Evolutionary conservation across 2,797 vertebrate genomes (phyloP).

Genomic region (Esox masquinongy): DNA sequence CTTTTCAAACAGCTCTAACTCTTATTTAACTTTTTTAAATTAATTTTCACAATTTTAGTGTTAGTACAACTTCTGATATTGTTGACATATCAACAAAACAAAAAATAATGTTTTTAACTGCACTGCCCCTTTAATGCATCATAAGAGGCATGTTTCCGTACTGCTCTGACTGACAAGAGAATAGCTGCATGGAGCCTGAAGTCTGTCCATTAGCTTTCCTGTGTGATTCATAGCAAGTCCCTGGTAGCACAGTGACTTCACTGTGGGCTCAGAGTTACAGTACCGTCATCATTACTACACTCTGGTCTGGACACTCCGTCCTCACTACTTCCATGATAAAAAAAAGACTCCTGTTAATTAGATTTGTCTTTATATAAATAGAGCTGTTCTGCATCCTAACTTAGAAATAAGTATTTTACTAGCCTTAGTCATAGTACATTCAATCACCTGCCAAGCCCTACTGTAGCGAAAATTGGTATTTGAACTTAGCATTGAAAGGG

Average conservation of each 20-base stretch:
- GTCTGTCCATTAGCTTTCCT: conserved; percentile 42
- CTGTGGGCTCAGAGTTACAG: conserved; percentile 49
- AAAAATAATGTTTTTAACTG: background rate
- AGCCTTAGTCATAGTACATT: conserved; percentile 20
- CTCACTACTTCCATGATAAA: conserved; percentile 30
- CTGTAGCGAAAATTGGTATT: background rate
- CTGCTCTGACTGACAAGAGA: conserved; percentile 2
- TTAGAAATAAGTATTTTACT: conserved; percentile 19
- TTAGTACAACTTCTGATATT: too few species aligned
- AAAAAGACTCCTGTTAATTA: conserved; percentile 39
- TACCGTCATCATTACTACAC: conserved; percentile 32
- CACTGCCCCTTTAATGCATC: too few species aligned
- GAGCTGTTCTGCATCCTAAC: conserved; percentile 23
- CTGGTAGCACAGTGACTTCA: conserved; percentile 42
- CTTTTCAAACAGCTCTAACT: too few species aligned
- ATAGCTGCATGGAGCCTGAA: background rate
- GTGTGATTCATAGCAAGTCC: conserved; percentile 46
- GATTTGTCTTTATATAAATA: conserved; percentile 44
- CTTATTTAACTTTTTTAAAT: too few species aligned
- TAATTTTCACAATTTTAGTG: too few species aligned
- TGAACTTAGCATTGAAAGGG: background rate
- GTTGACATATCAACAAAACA: background rate
- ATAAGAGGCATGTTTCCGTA: background rate
- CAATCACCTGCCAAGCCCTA: background rate
- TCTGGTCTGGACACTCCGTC: conserved; percentile 7